Evolutionary conservation across 2,888 invertebrate genomes (phyloP).

Genomic region (Lissocephala sabroskyi): DNA sequence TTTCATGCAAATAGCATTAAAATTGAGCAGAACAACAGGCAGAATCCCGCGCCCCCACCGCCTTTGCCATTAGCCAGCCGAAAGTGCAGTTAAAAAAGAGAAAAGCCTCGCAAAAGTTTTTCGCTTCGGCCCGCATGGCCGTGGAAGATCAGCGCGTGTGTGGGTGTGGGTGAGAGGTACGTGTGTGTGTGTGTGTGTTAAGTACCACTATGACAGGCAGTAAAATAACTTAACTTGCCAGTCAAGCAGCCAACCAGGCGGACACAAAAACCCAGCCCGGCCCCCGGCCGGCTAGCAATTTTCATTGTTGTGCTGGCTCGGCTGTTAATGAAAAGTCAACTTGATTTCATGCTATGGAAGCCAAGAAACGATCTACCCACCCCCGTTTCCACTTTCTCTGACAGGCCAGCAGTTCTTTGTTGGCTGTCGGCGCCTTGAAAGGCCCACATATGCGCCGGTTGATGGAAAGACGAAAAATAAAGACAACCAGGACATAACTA

Average conservation of each 20-base stretch:
- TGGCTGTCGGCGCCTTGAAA: not conserved
- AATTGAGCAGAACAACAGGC: constrained; percentile 8
- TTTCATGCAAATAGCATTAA: constrained; percentile 32
- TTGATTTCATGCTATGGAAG: constrained; percentile 7
- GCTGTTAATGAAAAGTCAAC: constrained; percentile 10
- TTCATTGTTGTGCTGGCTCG: not conserved
- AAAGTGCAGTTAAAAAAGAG: constrained; percentile 2
- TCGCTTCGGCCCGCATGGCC: not conserved
- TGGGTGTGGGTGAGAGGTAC: not conserved
- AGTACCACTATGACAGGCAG: constrained; percentile 3
- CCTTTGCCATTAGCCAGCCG: not conserved
- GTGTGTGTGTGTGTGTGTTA: not conserved
- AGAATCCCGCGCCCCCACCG: not conserved
- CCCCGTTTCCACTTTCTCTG: no score
- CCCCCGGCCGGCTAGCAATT: not conserved
- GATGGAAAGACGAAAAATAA: not conserved
- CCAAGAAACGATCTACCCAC: not conserved
- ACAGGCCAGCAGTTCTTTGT: no score
- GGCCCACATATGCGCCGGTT: not conserved
- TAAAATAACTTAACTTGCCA: constrained; percentile 3
- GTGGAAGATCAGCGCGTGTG: not conserved
- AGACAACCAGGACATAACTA: not conserved
- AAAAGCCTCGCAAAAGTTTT: constrained; percentile 14
- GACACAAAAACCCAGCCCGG: no score
- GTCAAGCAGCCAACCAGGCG: not conserved